Evolutionary conservation across 1,140 invertebrate genomes (phyloP).

Genomic region (Scaptomyza pallida): DNA sequence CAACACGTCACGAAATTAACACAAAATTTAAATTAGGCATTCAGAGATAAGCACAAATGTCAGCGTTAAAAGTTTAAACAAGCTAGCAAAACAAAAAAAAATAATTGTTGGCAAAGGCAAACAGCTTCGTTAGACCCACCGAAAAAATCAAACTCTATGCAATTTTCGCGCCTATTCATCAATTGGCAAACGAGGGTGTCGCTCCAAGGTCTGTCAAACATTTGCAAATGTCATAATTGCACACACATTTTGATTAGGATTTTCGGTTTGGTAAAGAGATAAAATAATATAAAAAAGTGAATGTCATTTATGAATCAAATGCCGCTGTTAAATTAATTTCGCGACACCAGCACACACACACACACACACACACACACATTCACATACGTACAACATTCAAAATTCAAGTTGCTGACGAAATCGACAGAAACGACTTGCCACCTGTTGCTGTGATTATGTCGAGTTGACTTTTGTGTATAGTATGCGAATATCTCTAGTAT

Average conservation of each 20-base stretch:
- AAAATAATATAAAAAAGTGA: slow-evolving; percentile 41
- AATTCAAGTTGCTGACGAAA: slow-evolving; percentile 40
- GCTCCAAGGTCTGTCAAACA: slow-evolving; percentile 40
- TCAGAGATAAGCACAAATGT: slow-evolving; percentile 39
- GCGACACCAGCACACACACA: slow-evolving; percentile 34
- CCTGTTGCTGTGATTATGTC: slow-evolving; percentile 51
- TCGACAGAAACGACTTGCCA: slow-evolving; percentile 51
- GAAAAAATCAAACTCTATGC: slow-evolving; percentile 27
- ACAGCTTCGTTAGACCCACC: slow-evolving; percentile 38
- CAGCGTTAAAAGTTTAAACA: neutral
- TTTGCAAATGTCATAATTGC: slow-evolving; percentile 56
- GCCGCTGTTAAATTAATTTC: slow-evolving; percentile 29
- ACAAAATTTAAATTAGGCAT: slow-evolving; percentile 38
- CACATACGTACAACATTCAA: slow-evolving; percentile 18
- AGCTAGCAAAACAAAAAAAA: neutral
- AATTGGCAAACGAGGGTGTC: slow-evolving; percentile 49
- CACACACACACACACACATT: slow-evolving; percentile 12
- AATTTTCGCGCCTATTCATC: slow-evolving; percentile 42
- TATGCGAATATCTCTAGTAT: slow-evolving; percentile 13
- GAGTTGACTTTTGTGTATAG: slow-evolving; percentile 18
- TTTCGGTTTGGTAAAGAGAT: slow-evolving; percentile 16
- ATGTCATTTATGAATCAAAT: slow-evolving; percentile 47
- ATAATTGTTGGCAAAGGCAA: slow-evolving; percentile 28
- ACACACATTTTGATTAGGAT: slow-evolving; percentile 41
- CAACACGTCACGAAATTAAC: neutral